phyloP scores from a whole-genome alignment of 2,113 vertebrate species.

The Mastomys natalensis region DNA sequence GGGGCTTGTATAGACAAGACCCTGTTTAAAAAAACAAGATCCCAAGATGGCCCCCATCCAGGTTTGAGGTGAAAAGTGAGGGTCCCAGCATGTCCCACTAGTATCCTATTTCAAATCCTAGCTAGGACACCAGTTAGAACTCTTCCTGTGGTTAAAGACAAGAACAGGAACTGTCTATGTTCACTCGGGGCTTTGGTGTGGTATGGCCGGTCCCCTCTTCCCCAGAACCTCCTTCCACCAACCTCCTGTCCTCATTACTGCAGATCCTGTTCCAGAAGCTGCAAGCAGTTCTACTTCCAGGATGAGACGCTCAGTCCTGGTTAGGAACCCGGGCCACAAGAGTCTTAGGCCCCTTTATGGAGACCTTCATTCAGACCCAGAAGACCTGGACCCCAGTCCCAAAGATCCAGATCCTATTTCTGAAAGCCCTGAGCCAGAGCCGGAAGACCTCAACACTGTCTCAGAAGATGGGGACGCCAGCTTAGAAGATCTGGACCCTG shows the following conservation, averaged over 20 bases:
- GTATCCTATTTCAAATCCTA: not conserved
- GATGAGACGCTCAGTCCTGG: conserved; percentile 72
- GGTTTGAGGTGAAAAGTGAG: conserved; percentile 38
- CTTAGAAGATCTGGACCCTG: conserved; percentile 21
- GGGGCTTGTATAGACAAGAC: not conserved
- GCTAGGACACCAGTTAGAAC: not conserved
- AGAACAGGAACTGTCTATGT: not conserved
- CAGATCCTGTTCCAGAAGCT: conserved; percentile 50
- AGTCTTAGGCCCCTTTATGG: not conserved
- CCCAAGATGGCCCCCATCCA: not conserved
- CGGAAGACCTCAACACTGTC: conserved; percentile 68
- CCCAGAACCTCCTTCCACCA: not conserved
- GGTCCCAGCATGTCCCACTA: not conserved
- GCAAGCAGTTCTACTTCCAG: not conserved
- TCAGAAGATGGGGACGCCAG: conserved; percentile 37
- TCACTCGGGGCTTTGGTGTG: not conserved
- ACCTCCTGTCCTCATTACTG: not conserved
- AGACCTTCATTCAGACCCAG: conserved; percentile 50
- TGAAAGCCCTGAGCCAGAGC: conserved; percentile 65
- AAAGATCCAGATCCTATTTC: conserved; percentile 41
- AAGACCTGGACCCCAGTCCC: conserved; percentile 5
- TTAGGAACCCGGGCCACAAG: conserved; percentile 76
- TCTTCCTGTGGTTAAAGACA: not conserved
- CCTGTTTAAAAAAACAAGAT: not conserved
- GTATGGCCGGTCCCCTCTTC: not conserved